Evolutionary conservation across 2,888 invertebrate species (phyloP).

Genomic region (Steinernema hermaphroditum): DNA sequence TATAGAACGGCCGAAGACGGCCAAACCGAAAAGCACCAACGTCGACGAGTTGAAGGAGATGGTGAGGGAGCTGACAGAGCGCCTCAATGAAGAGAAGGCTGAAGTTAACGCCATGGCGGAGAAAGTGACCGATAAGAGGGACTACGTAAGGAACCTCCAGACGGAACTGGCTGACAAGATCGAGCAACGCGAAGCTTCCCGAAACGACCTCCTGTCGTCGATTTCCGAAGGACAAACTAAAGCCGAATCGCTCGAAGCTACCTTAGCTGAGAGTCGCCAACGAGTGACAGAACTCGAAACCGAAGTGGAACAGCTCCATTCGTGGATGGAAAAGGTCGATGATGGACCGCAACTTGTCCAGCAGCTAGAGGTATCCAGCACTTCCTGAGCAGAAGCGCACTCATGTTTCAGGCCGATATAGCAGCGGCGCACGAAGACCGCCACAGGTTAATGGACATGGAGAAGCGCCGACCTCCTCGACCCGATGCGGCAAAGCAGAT

Average conservation of each 20-base stretch:
- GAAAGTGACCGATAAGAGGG: background rate
- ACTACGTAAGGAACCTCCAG: background rate
- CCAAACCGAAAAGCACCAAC: constrained; percentile 56
- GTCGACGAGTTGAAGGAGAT: constrained; percentile 46
- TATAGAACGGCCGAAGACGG: constrained; percentile 60
- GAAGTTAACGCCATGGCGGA: constrained; percentile 1
- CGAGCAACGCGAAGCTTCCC: background rate
- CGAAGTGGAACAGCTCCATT: constrained; percentile 33
- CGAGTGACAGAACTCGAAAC: constrained; percentile 34
- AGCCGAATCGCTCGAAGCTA: background rate
- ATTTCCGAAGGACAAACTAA: background rate
- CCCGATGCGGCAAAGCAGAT: constrained; percentile 41
- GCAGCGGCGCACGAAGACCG: constrained; percentile 34
- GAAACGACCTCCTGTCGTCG: background rate
- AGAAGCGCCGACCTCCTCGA: constrained; percentile 30
- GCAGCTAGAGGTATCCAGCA: background rate
- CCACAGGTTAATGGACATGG: constrained; percentile 32
- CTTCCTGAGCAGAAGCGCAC: too few species aligned
- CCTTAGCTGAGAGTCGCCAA: background rate
- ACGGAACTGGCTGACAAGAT: background rate
- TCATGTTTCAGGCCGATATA: constrained; percentile 24
- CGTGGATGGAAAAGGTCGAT: constrained; percentile 35
- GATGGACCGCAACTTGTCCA: constrained; percentile 15
- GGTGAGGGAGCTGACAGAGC: constrained; percentile 39
- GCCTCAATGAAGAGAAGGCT: constrained; percentile 36